Percentiles rank a stretch among this genome's conserved stretches.
Conservation (phyloP, 2,797 vertebrate species). For the Myoxocephalus aenaeus region DNA sequence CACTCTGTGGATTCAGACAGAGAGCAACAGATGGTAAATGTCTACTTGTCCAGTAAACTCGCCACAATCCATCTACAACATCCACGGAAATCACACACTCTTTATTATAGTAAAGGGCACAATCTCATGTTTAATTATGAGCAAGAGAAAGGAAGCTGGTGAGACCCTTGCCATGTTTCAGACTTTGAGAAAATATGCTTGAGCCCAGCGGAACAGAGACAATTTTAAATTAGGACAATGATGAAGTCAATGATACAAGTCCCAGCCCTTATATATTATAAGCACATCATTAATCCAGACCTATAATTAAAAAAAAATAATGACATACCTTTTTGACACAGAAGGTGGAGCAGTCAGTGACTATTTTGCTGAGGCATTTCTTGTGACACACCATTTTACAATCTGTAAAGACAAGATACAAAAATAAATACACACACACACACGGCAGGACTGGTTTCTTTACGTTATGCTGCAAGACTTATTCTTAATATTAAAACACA, state of each 20-base stretch:
- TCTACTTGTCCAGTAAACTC: not conserved
- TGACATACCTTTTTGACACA: constrained; percentile 87
- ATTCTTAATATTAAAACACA: not conserved
- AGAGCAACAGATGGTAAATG: not conserved
- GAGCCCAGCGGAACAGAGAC: not conserved
- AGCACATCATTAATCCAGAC: not conserved
- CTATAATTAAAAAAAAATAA: not conserved
- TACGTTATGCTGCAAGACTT: not conserved
- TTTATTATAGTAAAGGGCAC: not conserved
- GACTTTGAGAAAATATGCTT: not conserved
- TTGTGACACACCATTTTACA: constrained; percentile 99
- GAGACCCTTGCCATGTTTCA: not conserved
- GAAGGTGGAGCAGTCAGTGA: constrained; percentile 87
- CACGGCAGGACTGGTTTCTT: not conserved
- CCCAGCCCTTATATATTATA: not conserved
- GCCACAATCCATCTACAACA: not conserved
- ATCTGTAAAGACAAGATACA: constrained; percentile 74
- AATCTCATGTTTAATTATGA: not conserved
- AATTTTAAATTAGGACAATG: not conserved
- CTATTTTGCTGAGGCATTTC: constrained; percentile 93
- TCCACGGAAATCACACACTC: not conserved
- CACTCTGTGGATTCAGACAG: constrained; percentile 78
- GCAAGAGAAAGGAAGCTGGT: not conserved
- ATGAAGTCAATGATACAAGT: not conserved
- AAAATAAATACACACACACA: not conserved